Evolutionary conservation across 2,797 vertebrate species (phyloP).

Genomic region (Pseudopleuronectes americanus): DNA sequence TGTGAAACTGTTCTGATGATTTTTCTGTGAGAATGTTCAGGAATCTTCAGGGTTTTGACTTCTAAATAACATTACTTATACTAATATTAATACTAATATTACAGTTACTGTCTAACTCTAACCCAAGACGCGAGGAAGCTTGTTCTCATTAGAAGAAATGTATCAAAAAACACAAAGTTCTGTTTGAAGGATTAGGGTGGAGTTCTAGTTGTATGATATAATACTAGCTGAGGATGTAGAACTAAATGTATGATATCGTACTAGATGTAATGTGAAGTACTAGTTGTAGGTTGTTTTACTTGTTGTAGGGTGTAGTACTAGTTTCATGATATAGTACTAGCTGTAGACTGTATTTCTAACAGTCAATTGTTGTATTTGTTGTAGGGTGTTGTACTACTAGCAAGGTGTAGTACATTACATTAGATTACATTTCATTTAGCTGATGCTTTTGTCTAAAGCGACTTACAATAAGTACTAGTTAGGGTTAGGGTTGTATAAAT

Average conservation of each 20-base stretch:
- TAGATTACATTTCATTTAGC: too few relatives aligned
- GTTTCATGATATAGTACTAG: too few relatives aligned
- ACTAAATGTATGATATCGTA: not conserved
- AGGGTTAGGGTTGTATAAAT: too few relatives aligned
- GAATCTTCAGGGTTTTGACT: not conserved
- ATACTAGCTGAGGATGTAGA: not conserved
- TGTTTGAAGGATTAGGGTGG: too few relatives aligned
- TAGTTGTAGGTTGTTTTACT: too few relatives aligned
- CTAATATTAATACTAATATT: not conserved
- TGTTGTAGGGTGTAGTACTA: not conserved
- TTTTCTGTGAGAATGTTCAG: not conserved
- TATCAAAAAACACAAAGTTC: not conserved
- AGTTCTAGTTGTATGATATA: not conserved
- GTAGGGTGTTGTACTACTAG: too few relatives aligned
- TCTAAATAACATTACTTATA: not conserved
- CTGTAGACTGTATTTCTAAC: too few relatives aligned
- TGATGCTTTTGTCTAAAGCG: too few relatives aligned
- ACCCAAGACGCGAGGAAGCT: not conserved
- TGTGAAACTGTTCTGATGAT: not conserved
- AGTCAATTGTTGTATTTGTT: too few relatives aligned
- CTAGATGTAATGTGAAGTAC: too few relatives aligned
- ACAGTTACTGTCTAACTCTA: not conserved
- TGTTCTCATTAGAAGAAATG: not conserved
- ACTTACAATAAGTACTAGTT: too few relatives aligned
- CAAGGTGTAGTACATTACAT: too few relatives aligned